A percentile compares a stretch with the other conserved stretches of the same genome.
Evolutionary conservation across 1,140 invertebrate species (phyloP).

Genomic region (Caenorhabditis inopinata): DNA sequence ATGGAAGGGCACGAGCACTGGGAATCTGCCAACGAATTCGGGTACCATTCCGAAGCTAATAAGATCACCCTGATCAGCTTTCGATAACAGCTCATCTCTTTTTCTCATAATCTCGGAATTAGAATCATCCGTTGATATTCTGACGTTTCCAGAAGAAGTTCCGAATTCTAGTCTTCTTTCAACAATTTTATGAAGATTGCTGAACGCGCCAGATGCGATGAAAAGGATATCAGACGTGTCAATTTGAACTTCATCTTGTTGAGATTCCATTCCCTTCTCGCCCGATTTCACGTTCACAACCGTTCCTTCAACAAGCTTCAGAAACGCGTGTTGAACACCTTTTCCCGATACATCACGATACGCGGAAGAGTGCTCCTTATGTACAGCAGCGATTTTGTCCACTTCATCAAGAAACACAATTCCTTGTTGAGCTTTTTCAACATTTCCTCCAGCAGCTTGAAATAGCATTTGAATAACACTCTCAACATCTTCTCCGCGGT

Average conservation of each 20-base stretch:
- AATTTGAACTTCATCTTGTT: conserved; percentile 71
- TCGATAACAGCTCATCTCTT: conserved; percentile 76
- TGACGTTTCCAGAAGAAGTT: conserved; percentile 15
- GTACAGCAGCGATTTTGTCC: conserved; percentile 97
- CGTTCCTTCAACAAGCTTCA: conserved; percentile 93
- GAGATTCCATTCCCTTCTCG: conserved; percentile 71
- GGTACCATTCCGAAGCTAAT: conserved; percentile 91
- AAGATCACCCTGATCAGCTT: conserved; percentile 91
- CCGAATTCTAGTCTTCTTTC: conserved; percentile 77
- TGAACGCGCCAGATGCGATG: conserved; percentile 93
- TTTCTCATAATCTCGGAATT: conserved; percentile 68
- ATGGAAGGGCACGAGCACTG: conserved; percentile 94
- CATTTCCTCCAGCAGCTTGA: conserved; percentile 93
- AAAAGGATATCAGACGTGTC: conserved; percentile 99
- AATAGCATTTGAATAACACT: conserved; percentile 91
- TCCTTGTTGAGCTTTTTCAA: conserved; percentile 81
- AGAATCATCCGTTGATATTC: conserved; percentile 64
- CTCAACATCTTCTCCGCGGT: conserved; percentile 99
- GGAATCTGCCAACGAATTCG: conserved; percentile 95
- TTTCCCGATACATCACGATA: conserved; percentile 94
- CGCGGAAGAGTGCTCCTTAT: conserved; percentile 78
- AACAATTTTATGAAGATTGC: conserved; percentile 84
- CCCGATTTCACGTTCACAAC: conserved; percentile 95
- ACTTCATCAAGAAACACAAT: conserved; percentile 99
- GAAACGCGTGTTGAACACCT: conserved; percentile 84